Evolutionary conservation across 2,113 vertebrate species (phyloP).

Genomic region (Calypte anna): DNA sequence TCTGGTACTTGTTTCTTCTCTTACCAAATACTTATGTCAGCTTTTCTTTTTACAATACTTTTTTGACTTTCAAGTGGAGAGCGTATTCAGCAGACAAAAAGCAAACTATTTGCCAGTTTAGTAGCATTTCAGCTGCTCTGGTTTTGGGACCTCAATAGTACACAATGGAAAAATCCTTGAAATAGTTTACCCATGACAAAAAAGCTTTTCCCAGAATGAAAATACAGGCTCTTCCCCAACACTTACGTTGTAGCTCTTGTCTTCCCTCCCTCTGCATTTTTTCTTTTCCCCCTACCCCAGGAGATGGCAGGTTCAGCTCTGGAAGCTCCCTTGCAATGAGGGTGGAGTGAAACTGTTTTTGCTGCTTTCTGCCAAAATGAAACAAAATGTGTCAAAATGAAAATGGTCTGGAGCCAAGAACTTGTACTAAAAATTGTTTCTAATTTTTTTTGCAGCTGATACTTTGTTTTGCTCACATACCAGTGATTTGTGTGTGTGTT

Average conservation of each 20-base stretch:
- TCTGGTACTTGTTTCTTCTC: neutral
- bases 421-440: neutral
- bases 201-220: neutral
- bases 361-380: neutral
- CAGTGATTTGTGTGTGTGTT: neutral
- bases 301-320: neutral
- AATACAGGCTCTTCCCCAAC: neutral
- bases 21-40: neutral
- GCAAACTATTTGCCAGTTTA: neutral
- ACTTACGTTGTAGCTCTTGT: neutral
- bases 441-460: neutral
- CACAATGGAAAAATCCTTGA: neutral
- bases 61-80: neutral
- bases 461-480: neutral
- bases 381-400: neutral
- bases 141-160: neutral
- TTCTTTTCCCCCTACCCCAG: fast-evolving
- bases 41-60: neutral
- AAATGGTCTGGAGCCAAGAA: neutral
- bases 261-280: neutral
- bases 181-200: neutral
- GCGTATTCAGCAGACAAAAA: neutral
- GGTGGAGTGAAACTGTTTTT: neutral
- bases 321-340: neutral
- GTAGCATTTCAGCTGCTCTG: conserved; percentile 6